These are phyloP conservation scores for Heliconius eleuchia DNA, from an alignment of 1,140 invertebrate species.

Conservation along the genomic window DNA sequence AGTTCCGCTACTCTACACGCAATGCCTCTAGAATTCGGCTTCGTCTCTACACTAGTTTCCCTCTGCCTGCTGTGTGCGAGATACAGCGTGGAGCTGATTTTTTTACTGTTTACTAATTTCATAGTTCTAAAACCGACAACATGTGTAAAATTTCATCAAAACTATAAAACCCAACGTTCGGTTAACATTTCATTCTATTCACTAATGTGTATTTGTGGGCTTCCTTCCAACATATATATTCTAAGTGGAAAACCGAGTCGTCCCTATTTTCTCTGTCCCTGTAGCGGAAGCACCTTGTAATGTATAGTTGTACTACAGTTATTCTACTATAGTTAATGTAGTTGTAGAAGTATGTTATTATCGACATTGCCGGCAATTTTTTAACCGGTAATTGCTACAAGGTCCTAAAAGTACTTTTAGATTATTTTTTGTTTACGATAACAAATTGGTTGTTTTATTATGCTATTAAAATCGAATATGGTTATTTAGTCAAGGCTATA, in stretches of 20 bases:
- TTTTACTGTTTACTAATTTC: too few relatives aligned
- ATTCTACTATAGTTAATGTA: too few relatives aligned
- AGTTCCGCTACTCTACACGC: too few relatives aligned
- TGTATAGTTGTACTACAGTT: neutral
- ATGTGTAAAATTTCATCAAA: neutral
- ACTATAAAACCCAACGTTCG: neutral
- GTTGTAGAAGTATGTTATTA: neutral
- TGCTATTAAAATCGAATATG: neutral
- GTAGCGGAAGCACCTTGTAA: slow-evolving; percentile 8
- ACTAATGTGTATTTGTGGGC: neutral
- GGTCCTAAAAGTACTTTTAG: neutral
- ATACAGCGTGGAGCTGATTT: too few relatives aligned
- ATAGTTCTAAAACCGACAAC: neutral
- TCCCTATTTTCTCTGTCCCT: neutral
- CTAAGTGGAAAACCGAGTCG: slow-evolving; percentile 10
- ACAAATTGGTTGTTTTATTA: neutral
- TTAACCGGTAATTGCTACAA: neutral
- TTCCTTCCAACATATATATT: neutral
- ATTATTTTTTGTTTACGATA: slow-evolving; percentile 18
- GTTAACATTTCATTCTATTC: neutral
- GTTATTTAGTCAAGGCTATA: too few relatives aligned
- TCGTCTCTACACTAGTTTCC: too few relatives aligned
- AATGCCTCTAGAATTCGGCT: too few relatives aligned
- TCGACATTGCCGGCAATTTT: neutral
- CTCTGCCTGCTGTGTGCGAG: too few relatives aligned